These are phyloP conservation scores for Garrulus glandarius DNA, from an alignment of 2,797 vertebrate genomes.

Conservation along the genomic window DNA sequence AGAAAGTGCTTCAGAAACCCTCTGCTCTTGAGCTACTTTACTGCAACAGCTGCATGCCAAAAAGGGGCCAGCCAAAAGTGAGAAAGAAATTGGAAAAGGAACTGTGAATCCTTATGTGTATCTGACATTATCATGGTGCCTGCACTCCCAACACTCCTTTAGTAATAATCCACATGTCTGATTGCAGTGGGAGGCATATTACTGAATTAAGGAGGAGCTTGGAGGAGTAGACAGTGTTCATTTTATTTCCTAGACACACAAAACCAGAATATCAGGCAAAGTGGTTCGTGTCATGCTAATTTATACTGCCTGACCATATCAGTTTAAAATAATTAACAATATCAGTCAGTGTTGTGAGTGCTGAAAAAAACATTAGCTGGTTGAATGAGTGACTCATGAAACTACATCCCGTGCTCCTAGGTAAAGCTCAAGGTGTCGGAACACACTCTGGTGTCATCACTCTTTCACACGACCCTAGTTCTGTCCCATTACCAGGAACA, in stretches of 20 bases:
- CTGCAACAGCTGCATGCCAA: background rate
- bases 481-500: background rate
- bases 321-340: background rate
- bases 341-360: background rate
- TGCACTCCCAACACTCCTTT: background rate
- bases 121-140: background rate
- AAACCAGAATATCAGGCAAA: background rate
- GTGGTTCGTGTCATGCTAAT: background rate
- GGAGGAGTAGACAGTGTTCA: background rate
- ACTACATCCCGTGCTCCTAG: rapidly evolving
- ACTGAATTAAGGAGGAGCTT: background rate
- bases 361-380: background rate
- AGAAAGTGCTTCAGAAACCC: background rate
- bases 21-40: background rate
- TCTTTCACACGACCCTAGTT: background rate
- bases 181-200: background rate
- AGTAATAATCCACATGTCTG: background rate
- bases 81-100: background rate
- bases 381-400: background rate
- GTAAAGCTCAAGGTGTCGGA: background rate
- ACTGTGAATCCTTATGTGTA: background rate
- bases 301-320: background rate
- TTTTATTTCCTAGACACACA: background rate
- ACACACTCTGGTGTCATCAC: background rate
- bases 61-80: background rate